Evolutionary conservation across 2,113 vertebrate genomes (phyloP), one percentile per base, ranked within the genome.

Genomic region (Labeo rohita): DNA sequence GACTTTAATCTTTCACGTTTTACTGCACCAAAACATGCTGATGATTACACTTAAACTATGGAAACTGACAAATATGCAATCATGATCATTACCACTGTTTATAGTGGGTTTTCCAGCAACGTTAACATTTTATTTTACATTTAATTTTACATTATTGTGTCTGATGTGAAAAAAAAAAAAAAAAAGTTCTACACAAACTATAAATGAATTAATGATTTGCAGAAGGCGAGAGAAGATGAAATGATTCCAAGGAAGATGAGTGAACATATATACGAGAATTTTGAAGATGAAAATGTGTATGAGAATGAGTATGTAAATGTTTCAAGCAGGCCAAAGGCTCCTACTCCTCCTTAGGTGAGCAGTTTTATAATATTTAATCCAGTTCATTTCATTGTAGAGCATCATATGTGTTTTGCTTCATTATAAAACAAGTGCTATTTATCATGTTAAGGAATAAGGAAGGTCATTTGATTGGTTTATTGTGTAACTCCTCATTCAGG

Each of bases 141-240:
- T 59, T 21, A 8, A 11, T 72, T 45, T 18, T 45, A n/a, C 13
- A 54, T 81, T 7, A n/a, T 59, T 59, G 18, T 56, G n/a, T 9
- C n/a, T 50, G 43, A 82, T 18, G 12, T 11, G 11, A 1, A 7
- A 54, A 9, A 77, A 52, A 77, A 77, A 23, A 2, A 28, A 28
- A 28, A n/a, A n/a, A n/a, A 47, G 8, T 49, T 94, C 93, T 92
- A 93, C 0, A 2, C 18, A 59, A 59, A n/a, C 21, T 92, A 94
- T 45, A 87, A 88, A 52, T 87, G 91, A 0, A 1, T 91, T 0
- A 45, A 0, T 0, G 47, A 81, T 85, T 7, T 47, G 9, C 66
- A 23, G 8, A 89, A 59, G n/a, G 86, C 15, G 12, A 21, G 15
- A 7, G 28, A 47, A 52, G 15, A 52, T 34, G 82, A 9, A 80